Evolutionary conservation across 1,140 invertebrate species (phyloP).

Genomic region (Ganaspis sp.): DNA sequence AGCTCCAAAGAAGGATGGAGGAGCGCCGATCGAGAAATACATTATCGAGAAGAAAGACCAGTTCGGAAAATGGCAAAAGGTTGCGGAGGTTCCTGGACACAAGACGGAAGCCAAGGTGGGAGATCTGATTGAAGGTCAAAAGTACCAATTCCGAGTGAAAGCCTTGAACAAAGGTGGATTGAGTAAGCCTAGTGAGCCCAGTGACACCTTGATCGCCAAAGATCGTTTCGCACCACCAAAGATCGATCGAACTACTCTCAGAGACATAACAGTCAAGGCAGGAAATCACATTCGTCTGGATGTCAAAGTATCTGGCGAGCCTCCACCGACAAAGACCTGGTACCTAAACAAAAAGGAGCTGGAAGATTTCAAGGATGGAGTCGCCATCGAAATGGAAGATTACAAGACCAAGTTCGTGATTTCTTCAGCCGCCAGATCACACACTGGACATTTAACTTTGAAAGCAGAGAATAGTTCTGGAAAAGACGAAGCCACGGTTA

Average conservation of each 20-base stretch:
- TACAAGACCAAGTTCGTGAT: constrained; percentile 91
- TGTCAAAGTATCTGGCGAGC: constrained; percentile 93
- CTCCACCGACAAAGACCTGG: constrained; percentile 90
- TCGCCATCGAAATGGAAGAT: constrained; percentile 90
- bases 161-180: constrained; percentile 96
- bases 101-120: constrained; percentile 90
- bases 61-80: constrained; percentile 93
- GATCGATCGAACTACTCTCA: constrained; percentile 93
- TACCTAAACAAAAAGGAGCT: constrained; percentile 86
- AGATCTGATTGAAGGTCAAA: constrained; percentile 94
- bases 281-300: constrained; percentile 91
- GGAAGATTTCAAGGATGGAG: constrained; percentile 78
- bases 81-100: constrained; percentile 88
- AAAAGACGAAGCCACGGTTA: constrained; percentile 92
- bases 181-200: constrained; percentile 92
- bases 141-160: constrained; percentile 97
- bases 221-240: constrained; percentile 92
- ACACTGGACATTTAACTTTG: constrained; percentile 90
- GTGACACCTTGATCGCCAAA: constrained; percentile 89
- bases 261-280: constrained; percentile 90
- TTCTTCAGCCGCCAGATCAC: constrained; percentile 83
- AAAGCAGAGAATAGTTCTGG: constrained; percentile 95
- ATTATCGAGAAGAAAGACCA: constrained; percentile 98
- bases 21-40: constrained; percentile 95
- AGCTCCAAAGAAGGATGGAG: constrained; percentile 92